phyloP scores from a whole-genome alignment of 1,140 invertebrate species.

The Trissolcus basalis region DNA sequence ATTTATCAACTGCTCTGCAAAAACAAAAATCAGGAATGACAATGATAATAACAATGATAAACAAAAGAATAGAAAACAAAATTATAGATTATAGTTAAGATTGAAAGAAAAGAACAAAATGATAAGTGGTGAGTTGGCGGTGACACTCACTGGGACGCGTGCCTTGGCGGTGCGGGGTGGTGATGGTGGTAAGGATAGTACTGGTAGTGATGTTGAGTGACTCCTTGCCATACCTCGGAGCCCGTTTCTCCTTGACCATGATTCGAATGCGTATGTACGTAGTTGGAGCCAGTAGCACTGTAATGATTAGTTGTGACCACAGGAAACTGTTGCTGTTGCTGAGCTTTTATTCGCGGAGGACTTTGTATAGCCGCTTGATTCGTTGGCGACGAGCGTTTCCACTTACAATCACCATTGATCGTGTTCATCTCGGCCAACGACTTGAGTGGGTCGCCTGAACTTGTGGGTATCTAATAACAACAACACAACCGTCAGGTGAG shows the following conservation, averaged over 20 bases:
- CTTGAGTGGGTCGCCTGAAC: conserved; percentile 76
- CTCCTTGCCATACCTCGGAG: conserved; percentile 81
- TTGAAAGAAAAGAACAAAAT: conserved; percentile 32
- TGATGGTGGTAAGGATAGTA: conserved; percentile 81
- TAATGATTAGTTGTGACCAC: conserved; percentile 70
- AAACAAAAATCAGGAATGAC: no score
- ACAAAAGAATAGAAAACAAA: no score
- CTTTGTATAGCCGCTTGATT: conserved; percentile 64
- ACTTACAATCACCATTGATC: conserved; percentile 76
- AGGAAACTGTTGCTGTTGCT: conserved; percentile 66
- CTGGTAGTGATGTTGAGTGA: conserved; percentile 80
- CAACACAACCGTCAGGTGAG: no score
- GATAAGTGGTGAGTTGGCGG: conserved; percentile 61
- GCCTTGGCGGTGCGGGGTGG: conserved; percentile 78
- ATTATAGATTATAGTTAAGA: not conserved
- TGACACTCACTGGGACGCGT: conserved; percentile 80
- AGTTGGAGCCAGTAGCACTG: conserved; percentile 61
- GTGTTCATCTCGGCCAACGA: conserved; percentile 79
- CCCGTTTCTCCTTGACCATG: conserved; percentile 68
- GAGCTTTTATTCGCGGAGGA: conserved; percentile 66
- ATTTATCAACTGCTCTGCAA: no score
- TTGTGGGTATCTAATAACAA: conserved; percentile 35
- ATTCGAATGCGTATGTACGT: conserved; percentile 56
- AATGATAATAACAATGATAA: no score
- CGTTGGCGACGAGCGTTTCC: conserved; percentile 72